These are phyloP conservation scores for Bibio marci DNA, from an alignment of 2,888 invertebrate genomes.

Conservation along the genomic window DNA sequence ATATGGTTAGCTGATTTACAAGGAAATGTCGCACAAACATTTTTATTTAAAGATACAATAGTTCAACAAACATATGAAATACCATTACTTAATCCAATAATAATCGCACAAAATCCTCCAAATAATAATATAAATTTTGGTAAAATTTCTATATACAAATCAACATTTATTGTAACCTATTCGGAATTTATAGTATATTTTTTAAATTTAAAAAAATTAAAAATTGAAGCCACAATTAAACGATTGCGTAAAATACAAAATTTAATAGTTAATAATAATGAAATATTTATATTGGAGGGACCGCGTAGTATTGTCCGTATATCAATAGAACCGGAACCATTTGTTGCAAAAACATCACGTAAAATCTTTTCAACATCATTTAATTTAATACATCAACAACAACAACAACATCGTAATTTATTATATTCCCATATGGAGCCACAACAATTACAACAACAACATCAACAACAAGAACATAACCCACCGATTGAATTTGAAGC, in stretches of 20 bases:
- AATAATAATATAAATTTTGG: too few species aligned
- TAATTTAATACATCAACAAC: constrained; percentile 17
- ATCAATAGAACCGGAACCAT: constrained; percentile 49
- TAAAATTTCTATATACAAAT: constrained; percentile 22
- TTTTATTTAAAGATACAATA: constrained; percentile 54
- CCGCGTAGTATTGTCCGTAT: constrained; percentile 62
- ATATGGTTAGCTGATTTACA: constrained; percentile 63
- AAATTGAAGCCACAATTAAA: constrained; percentile 46
- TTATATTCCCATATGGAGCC: constrained; percentile 20
- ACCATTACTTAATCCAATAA: constrained; percentile 49
- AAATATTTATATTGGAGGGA: constrained; percentile 71
- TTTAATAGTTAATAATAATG: constrained; percentile 28
- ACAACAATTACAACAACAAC: constrained; percentile 18
- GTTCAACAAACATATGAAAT: constrained; percentile 43
- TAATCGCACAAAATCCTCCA: not conserved
- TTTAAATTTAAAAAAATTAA: constrained; percentile 51
- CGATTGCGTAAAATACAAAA: constrained; percentile 31
- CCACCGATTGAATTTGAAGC: constrained; percentile 24
- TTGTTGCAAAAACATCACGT: constrained; percentile 1
- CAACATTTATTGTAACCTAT: constrained; percentile 57
- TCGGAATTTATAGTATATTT: constrained; percentile 53
- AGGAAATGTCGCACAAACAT: constrained; percentile 69
- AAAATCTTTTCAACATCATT: not conserved
- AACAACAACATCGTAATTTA: constrained; percentile 31
- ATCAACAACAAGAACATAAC: constrained; percentile 17